Conservation (phyloP, 1,140 invertebrate species). For the Drosophila parvula region DNA sequence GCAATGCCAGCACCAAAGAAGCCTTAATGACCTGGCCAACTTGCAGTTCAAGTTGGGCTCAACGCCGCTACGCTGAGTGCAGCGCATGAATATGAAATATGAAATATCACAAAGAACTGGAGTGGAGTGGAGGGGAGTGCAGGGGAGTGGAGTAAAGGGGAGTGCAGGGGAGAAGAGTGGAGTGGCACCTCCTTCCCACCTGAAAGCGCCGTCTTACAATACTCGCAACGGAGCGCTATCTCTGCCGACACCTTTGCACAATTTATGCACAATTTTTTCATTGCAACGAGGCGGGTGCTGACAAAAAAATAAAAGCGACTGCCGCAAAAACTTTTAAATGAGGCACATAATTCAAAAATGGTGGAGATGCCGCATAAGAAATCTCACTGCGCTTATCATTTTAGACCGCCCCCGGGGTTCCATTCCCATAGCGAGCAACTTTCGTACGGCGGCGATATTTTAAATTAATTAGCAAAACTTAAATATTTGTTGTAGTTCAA, state of each 20-base stretch:
- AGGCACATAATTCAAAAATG: slow-evolving; percentile 79
- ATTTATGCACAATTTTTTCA: slow-evolving; percentile 71
- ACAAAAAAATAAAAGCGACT: slow-evolving; percentile 50
- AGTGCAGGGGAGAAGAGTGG: not conserved
- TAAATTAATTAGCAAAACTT: slow-evolving; percentile 78
- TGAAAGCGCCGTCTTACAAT: slow-evolving; percentile 33
- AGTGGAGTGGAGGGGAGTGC: not conserved
- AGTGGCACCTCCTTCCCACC: not conserved
- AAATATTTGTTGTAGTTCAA: slow-evolving; percentile 78
- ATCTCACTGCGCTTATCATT: slow-evolving; percentile 25
- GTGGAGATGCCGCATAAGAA: slow-evolving; percentile 24
- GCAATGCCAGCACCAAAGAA: slow-evolving; percentile 29
- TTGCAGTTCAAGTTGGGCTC: slow-evolving; percentile 67
- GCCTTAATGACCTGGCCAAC: slow-evolving; percentile 72
- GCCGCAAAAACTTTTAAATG: slow-evolving; percentile 76
- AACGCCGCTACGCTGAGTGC: slow-evolving; percentile 51
- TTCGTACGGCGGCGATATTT: slow-evolving; percentile 53
- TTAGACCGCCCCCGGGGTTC: not conserved
- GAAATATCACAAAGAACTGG: slow-evolving; percentile 62
- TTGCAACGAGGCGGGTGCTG: slow-evolving; percentile 26
- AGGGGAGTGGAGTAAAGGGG: no score
- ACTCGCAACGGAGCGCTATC: slow-evolving; percentile 50
- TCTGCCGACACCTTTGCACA: slow-evolving; percentile 74
- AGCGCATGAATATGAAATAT: slow-evolving; percentile 73
- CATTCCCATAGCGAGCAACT: slow-evolving; percentile 9